Evolutionary conservation across 1,140 invertebrate species (phyloP), one percentile per base, ranked within the genome.

Genomic region (Drosophila navojoa): DNA sequence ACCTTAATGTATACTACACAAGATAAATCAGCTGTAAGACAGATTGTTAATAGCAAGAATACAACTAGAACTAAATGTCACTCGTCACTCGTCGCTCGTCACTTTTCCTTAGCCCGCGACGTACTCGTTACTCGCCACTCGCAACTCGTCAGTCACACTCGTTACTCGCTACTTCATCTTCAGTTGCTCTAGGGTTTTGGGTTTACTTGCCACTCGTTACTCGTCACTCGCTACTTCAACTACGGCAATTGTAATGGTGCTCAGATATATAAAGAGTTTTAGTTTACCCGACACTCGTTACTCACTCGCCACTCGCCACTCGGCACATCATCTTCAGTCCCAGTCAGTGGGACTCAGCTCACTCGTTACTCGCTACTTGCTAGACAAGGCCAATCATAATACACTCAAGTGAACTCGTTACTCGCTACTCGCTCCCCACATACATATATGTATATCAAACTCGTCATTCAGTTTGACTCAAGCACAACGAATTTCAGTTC

Each of bases 1-100:
- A 64, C 47, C 40, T 32, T 44, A 38, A 63, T 66, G 67, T 75
- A 72, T 32, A 62, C 45, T 71, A 77, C 47, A 68, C 64, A 70
- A 38, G 45, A 59, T 60, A 62, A 73, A 63, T 63, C 55, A 72
- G 53, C 57, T 62, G n/a, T 81, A 77, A 81, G 73, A 50, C 61
- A 58, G 77, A 71, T 79, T 80, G 72, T 79, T 76, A 59, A 44
- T 29, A 62, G 45, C 45, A 38, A 38, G 47, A 45, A 68, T 55
- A 57, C 53, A 55, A 42, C 45, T 59, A 59, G 38, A 44, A 27
- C 35, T 35, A 44, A 15, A 71, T 27, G 27, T 16, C 10, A 47
- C 38, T 59, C 32, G 27, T 16, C 10, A 47, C 38, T 59, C 32
- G 52, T 15, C 16, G 15, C 40, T 29, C 57, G 25, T 15, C 42